Conservation (phyloP, 2,113 vertebrate genomes). For the Chaetura pelagica region DNA sequence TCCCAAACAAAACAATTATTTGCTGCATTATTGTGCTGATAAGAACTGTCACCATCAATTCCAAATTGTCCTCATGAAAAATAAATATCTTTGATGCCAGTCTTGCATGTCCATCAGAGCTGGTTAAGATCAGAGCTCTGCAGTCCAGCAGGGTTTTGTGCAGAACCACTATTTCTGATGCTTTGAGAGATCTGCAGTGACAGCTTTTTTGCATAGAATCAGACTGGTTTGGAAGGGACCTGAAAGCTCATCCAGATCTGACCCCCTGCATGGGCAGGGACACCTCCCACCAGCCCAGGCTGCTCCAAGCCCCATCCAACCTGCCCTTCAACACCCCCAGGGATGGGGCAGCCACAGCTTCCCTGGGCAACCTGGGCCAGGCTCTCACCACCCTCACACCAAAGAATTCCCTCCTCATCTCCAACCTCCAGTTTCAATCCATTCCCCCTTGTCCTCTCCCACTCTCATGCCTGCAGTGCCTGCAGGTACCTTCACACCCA, state of each 20-base stretch:
- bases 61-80: background rate
- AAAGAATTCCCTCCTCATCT: too few relatives aligned
- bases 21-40: background rate
- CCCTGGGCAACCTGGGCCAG: background rate
- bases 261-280: too few relatives aligned
- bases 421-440: too few relatives aligned
- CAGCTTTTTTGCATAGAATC: too few relatives aligned
- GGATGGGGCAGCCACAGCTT: too few relatives aligned
- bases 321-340: too few relatives aligned
- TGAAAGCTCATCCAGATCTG: too few relatives aligned
- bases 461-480: fast-evolving
- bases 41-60: background rate
- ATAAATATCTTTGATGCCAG: background rate
- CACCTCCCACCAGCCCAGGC: too few relatives aligned
- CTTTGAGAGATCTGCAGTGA: background rate
- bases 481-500: too few relatives aligned
- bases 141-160: background rate
- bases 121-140: background rate
- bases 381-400: too few relatives aligned
- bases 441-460: background rate
- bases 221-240: too few relatives aligned
- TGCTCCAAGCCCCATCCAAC: too few relatives aligned
- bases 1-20: background rate
- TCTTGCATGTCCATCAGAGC: background rate
- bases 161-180: background rate